Evolutionary conservation across 2,888 invertebrate species (phyloP).

Genomic region (Scrobipalpa atriplicella): DNA sequence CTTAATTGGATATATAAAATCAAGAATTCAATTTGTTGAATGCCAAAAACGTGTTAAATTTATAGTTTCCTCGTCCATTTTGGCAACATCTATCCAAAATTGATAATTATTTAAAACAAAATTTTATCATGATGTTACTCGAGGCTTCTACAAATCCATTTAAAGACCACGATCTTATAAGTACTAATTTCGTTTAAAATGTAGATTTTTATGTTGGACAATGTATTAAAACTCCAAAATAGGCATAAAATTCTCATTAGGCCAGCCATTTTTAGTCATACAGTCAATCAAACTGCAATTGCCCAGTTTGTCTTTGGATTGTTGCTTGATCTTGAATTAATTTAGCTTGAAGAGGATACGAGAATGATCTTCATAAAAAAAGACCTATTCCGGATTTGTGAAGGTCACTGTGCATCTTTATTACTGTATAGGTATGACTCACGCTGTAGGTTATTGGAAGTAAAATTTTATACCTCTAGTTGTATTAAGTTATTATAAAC

Average conservation of each 20-base stretch:
- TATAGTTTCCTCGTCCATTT: background rate
- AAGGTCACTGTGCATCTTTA: conserved; percentile 36
- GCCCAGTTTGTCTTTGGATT: conserved; percentile 7
- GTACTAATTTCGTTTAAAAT: background rate
- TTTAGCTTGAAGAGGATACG: conserved; percentile 14
- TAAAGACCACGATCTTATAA: background rate
- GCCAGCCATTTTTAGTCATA: conserved; percentile 12
- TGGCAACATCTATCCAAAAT: background rate
- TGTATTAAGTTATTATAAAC: background rate
- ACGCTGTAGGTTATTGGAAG: background rate
- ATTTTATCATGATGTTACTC: background rate
- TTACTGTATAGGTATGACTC: background rate
- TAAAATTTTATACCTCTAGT: background rate
- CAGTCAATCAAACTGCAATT: background rate
- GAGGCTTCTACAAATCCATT: background rate
- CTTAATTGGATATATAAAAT: background rate
- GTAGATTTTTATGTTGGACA: background rate
- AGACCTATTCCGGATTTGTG: conserved; percentile 18
- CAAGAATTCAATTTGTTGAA: background rate
- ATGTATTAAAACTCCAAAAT: conserved; percentile 10
- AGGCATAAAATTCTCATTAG: conserved; percentile 18
- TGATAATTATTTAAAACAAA: background rate
- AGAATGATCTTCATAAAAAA: conserved; percentile 2
- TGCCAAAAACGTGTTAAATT: conserved; percentile 13
- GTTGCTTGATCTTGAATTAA: conserved; percentile 12